Percentiles rank a stretch among this genome's conserved stretches.
Conservation (phyloP, 2,113 vertebrate genomes). For the Canis aureus region DNA sequence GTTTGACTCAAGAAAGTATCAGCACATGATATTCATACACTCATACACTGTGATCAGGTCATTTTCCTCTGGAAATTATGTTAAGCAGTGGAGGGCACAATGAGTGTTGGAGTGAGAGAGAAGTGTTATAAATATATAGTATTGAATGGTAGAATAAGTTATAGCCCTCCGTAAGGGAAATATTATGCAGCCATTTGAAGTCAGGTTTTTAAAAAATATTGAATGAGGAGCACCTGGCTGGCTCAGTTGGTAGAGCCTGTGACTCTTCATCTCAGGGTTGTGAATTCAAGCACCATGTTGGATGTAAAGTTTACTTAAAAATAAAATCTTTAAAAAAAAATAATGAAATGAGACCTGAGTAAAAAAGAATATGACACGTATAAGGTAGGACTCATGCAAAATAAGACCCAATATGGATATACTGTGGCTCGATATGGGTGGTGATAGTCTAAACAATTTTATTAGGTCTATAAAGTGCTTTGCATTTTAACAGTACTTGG, state of each 20-base stretch:
- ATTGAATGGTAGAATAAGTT: background rate
- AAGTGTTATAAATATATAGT: background rate
- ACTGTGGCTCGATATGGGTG: fast-evolving
- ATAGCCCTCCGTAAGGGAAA: background rate
- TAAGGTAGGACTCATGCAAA: background rate
- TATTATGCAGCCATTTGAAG: background rate
- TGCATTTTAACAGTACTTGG: background rate
- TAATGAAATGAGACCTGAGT: background rate
- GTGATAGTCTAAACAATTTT: background rate
- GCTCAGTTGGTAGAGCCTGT: background rate
- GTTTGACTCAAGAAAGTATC: background rate
- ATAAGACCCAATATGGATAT: background rate
- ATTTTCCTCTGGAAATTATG: background rate
- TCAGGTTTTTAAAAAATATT: background rate
- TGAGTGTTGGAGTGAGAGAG: background rate
- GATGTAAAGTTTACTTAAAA: background rate
- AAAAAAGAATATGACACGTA: background rate
- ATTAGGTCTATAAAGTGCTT: background rate
- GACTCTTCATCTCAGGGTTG: background rate
- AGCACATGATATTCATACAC: background rate
- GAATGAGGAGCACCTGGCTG: background rate
- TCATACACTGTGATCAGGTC: background rate
- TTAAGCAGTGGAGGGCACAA: background rate
- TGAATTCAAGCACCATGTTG: background rate
- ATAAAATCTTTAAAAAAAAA: background rate